Evolutionary conservation across 2,113 vertebrate genomes (phyloP).

Genomic region (Panthera leo): DNA sequence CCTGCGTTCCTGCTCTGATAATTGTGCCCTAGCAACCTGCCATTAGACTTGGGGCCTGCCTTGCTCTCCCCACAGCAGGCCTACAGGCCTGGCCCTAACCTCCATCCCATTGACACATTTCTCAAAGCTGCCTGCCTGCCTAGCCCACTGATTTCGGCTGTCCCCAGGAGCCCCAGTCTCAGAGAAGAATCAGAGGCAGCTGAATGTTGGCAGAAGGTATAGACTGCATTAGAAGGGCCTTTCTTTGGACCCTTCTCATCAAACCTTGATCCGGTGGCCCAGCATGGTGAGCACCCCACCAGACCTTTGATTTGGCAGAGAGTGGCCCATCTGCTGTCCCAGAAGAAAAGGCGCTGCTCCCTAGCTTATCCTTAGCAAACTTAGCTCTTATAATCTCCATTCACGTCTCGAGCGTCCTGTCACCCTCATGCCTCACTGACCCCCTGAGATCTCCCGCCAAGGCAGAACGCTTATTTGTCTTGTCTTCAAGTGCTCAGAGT

Average conservation of each 20-base stretch:
- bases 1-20: neutral
- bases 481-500: neutral
- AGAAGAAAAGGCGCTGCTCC: neutral
- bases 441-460: neutral
- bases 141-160: neutral
- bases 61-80: neutral
- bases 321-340: neutral
- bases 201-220: neutral
- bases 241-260: neutral
- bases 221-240: neutral
- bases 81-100: neutral
- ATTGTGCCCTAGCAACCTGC: neutral
- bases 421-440: rapidly evolving
- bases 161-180: neutral
- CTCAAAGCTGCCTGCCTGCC: neutral
- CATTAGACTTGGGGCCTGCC: neutral
- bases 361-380: neutral
- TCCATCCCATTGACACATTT: neutral
- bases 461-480: neutral
- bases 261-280: neutral
- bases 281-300: neutral
- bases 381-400: neutral
- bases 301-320: neutral
- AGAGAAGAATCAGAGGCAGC: neutral
- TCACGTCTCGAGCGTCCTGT: neutral